Base-by-base conservation (phyloP, 1,140 invertebrate species). In the Potamilus streckersoni region DNA sequence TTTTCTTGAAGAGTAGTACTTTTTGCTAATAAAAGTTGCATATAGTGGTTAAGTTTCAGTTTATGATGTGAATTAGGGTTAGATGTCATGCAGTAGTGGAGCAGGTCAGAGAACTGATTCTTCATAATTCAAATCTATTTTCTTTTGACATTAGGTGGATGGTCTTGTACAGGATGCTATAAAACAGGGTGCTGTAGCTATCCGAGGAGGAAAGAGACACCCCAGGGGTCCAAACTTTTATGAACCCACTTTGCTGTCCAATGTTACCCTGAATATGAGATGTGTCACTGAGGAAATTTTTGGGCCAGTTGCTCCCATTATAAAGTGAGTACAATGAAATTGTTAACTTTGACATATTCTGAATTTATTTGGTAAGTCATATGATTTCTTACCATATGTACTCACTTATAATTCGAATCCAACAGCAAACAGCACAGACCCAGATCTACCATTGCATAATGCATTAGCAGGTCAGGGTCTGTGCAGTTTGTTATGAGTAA, bases 271-370 rank as follows among this genome's bases (percentile, higher is more conserved):
- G 27, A 91, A 95, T 55, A 98, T 98, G 95, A 87, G 93, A 71
- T 93, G 97, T 72, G 96, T 94, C 82, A 89, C 91, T 13, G 95
- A 97, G 84, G 98, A 99, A 92, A 95, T 99, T 73, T 99, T 99
- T 92, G 98, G 98, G 0, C 98, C 98, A 0, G 93, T 99, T 17
- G 95, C 94, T 73, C 92, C 95, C 13, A 93, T 97, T 81, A 92
- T 96, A 71, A 96, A 94, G 90, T 93, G 89, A 89, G 83, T 81
- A 38, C 16, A 49, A 49, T 49, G 38, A 49, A 49, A 49, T 49
- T 49, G 38, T 49, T 49, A 49, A 49, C 38, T 49, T 49, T 49
- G 5, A 49, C 38, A 49, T 49, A 49, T 49, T 8, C 38, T 49
- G 0, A 49, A 49, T 49, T 49, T 6, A 6, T 49, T 49, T 49